Evolutionary conservation across 2,888 invertebrate genomes (phyloP), one percentile per base, ranked within the genome.

Genomic region (Tholera decimalis): DNA sequence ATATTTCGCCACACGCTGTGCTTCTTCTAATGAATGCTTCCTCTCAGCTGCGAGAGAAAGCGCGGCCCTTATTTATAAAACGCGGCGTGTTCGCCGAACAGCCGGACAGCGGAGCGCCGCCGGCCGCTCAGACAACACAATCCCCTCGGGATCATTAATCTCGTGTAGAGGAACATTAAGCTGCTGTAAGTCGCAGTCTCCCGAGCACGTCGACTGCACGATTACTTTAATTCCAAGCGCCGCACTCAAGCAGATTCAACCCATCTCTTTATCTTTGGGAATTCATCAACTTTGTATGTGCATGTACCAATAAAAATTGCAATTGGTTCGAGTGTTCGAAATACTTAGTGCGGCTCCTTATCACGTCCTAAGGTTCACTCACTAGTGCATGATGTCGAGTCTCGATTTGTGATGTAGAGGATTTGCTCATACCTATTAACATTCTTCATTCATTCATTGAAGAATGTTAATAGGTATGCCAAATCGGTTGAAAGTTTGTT

Each of bases 81-180:
- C 44, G 35, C 43, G 15, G 18, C 15, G 43, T n/a, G 28, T 15
- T n/a, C n/a, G 13, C 63, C 35, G 61, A 54, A 28, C 43, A 33
- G 26, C 61, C 43, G 43, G 28, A 18, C 46, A 37, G 35, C 37
- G n/a, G 20, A 20, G 20, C 35, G 0, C n/a, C 2, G 39, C 39
- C 20, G 11, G 39, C 28, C 20, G 28, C 37, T 28, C 35, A 53
- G 39, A 49, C 66, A 62, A 49, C 30, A 33, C 49, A 49, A 33
- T 39, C 26, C 26, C 11, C 43, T 5, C 26, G n/a, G 22, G 11
- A 44, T n/a, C 8, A 44, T 63, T 63, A 63, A 63, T 63, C 44
- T 44, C 60, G 20, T 22, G n/a, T 22, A 9, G 30, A 9, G 64
- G 26, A 44, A 35, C 64, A 46, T 61, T 18, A 64, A 22, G 35